Conservation (phyloP, 2,113 vertebrate genomes). For the Notarius quadriscutis region DNA sequence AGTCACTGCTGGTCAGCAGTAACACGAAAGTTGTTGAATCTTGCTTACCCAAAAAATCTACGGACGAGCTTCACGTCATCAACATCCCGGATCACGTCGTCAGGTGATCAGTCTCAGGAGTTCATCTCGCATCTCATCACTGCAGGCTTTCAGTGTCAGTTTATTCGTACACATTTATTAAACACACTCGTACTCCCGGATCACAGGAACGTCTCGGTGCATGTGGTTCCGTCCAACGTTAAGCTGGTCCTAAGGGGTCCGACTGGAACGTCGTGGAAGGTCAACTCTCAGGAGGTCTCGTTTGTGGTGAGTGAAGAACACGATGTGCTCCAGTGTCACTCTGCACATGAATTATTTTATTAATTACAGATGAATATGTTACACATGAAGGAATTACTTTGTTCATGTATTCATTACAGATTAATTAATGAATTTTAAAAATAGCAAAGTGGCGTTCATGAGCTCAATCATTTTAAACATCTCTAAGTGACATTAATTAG, state of each 20-base stretch:
- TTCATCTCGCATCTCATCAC: not conserved
- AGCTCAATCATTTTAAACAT: not conserved
- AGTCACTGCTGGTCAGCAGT: constrained; percentile 47
- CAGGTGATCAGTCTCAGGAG: constrained; percentile 59
- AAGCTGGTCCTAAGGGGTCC: constrained; percentile 69
- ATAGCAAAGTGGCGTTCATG: not conserved
- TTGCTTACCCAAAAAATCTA: constrained; percentile 51
- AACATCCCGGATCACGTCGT: constrained; percentile 68
- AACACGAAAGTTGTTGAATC: not conserved
- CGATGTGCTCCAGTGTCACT: not conserved
- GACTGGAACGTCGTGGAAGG: constrained; percentile 66
- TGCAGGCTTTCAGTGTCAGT: not conserved
- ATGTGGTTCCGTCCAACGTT: constrained; percentile 8
- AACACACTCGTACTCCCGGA: not conserved
- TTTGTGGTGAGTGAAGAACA: constrained; percentile 1
- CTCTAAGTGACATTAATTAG: not conserved
- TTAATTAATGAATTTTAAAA: not conserved
- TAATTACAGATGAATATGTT: not conserved
- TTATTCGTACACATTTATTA: not conserved
- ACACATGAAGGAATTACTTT: too few relatives aligned
- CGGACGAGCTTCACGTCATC: constrained; percentile 67
- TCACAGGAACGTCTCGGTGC: constrained; percentile 65
- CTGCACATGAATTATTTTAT: not conserved
- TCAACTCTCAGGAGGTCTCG: not conserved
- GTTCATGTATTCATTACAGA: not conserved